Evolutionary conservation across 2,888 invertebrate species (phyloP), one percentile per base, ranked within the genome.

Genomic region (Orgyia antiqua): DNA sequence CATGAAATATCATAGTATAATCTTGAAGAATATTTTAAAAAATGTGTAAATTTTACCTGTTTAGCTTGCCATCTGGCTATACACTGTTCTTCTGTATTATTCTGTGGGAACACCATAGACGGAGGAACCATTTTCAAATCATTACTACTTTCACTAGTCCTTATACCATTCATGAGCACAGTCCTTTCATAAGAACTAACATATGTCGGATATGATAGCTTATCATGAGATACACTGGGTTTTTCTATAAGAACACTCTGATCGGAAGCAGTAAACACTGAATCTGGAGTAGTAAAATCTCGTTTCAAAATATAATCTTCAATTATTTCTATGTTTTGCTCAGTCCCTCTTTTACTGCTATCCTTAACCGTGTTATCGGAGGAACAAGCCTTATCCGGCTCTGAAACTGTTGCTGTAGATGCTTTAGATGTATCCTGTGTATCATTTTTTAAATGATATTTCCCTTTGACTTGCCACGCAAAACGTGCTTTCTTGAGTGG

Each of bases 401-500:
- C 64, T 13, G 27, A 11, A 7, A 34, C 10, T 31, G 35, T 30
- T 10, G 33, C 26, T 31, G 31, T 17, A 12, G 41, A 39, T 33
- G 31, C 34, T 36, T 50, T 48, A 13, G 29, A 15, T 13, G 31
- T 29, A 23, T 54, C 68, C 13, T 59, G 44, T 32, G 52, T 42
- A 38, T 78, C 77, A 42, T 86, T 84, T 71, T 87, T 89, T 44
- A 89, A 67, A 61, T 89, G 89, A 62, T 89, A 87, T 82, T 89
- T 87, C 23, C 90, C 90, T 73, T 90, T 90, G 37, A 91, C 88
- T 83, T 91, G 89, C 90, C 90, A 91, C 32, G 90, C 86, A 71
- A 88, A 90, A 53, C 89, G 82, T 36, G 91, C 91, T 71, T 91
- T 91, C 68, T 90, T 91, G 49, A 89, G 79, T 58, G 90, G 90